These are phyloP conservation scores for Rhadina sibilatrix DNA, from an alignment of 2,113 vertebrate genomes.

Conservation along the genomic window DNA sequence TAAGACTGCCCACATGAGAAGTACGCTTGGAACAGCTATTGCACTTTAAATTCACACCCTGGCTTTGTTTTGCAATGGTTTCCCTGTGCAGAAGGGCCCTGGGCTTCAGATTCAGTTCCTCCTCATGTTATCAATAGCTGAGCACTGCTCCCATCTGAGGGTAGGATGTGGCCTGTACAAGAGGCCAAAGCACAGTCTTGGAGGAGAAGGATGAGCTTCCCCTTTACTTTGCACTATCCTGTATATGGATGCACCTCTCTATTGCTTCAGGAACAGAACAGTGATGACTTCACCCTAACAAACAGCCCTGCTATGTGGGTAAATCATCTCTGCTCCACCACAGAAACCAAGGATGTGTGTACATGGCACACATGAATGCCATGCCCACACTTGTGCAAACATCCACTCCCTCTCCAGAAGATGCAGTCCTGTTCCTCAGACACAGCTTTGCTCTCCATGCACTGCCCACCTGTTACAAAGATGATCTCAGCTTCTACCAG, in stretches of 20 bases:
- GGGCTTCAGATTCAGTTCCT: conserved; percentile 12
- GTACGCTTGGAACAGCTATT: neutral
- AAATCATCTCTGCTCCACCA: neutral
- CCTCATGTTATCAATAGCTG: neutral
- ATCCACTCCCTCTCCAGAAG: neutral
- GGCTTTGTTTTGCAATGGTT: conserved; percentile 18
- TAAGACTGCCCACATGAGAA: conserved; percentile 51
- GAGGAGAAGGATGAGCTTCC: neutral
- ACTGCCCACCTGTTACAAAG: neutral
- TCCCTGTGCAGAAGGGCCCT: neutral
- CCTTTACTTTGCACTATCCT: neutral
- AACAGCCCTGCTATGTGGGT: neutral
- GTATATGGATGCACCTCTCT: neutral
- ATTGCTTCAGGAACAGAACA: neutral
- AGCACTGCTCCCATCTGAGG: neutral
- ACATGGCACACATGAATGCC: neutral
- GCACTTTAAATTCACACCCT: conserved; percentile 60
- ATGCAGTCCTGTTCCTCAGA: neutral
- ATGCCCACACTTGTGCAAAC: neutral
- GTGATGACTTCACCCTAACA: neutral
- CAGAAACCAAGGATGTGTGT: neutral
- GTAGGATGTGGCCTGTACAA: neutral
- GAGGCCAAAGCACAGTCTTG: neutral
- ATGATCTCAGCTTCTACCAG: neutral
- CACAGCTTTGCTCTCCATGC: neutral